Percentiles rank a stretch among this genome's conserved stretches.
Conservation (phyloP, 2,888 invertebrate genomes). For the Trachelus troglodyta region DNA sequence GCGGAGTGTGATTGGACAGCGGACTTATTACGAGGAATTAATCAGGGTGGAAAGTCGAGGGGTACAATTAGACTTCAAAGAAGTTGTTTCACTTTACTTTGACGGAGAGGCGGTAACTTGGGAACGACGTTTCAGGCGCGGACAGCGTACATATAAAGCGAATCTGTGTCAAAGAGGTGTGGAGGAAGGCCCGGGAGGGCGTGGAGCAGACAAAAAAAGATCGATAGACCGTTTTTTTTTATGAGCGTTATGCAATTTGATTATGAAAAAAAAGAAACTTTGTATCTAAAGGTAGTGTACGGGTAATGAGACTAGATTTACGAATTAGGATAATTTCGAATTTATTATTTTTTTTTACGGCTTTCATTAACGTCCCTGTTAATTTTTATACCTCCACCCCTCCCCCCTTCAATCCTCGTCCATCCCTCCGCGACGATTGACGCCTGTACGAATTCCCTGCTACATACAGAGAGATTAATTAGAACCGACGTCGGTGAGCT, state of each 20-base stretch:
- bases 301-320: neutral
- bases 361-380: neutral
- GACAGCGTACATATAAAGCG: neutral
- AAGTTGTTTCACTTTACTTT: constrained; percentile 11
- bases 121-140: neutral
- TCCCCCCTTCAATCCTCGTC: neutral
- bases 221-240: neutral
- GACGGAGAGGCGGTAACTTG: neutral
- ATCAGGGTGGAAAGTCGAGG: constrained; percentile 22
- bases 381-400: neutral
- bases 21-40: constrained; percentile 34
- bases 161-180: constrained; percentile 1
- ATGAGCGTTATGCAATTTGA: neutral
- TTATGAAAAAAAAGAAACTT: neutral
- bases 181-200: constrained; percentile 6
- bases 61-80: constrained; percentile 33
- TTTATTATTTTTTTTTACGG: neutral
- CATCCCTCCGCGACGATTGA: neutral
- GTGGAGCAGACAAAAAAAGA: neutral
- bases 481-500: neutral
- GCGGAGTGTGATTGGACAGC: neutral
- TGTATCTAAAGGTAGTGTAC: neutral
- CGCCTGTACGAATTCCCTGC: neutral
- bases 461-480: neutral
- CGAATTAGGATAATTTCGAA: neutral